Evolutionary conservation across 1,140 invertebrate genomes (phyloP).

Genomic region (Macrostomum lignano): DNA sequence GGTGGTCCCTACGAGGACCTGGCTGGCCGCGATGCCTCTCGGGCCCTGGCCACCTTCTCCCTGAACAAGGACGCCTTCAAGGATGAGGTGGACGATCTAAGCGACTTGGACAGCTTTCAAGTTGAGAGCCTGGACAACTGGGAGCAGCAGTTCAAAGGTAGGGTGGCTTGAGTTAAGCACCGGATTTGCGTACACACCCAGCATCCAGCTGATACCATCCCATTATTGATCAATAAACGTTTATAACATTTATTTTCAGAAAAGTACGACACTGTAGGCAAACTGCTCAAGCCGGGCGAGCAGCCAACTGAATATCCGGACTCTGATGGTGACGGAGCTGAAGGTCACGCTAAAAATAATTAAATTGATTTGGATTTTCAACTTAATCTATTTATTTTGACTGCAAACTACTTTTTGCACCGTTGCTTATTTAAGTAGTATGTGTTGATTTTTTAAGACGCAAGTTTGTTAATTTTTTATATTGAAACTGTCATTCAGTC

Average conservation of each 20-base stretch:
- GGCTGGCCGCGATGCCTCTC: slow-evolving; percentile 71
- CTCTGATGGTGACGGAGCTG: no score
- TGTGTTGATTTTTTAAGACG: no score
- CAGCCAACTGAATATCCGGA: no score
- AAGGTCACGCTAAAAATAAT: no score
- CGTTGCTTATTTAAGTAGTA: no score
- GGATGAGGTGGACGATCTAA: slow-evolving; percentile 72
- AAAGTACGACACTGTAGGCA: slow-evolving; percentile 56
- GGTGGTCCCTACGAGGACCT: slow-evolving; percentile 72
- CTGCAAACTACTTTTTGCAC: no score
- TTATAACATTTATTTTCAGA: slow-evolving; percentile 3
- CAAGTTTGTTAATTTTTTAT: no score
- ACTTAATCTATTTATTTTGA: no score
- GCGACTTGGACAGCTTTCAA: slow-evolving; percentile 50
- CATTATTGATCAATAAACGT: not conserved
- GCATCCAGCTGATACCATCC: not conserved
- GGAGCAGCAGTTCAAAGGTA: slow-evolving; percentile 83
- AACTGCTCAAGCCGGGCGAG: slow-evolving; percentile 61
- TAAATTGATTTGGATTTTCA: no score
- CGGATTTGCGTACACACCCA: not conserved
- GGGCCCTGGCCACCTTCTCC: slow-evolving; percentile 61
- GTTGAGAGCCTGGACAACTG: slow-evolving; percentile 50
- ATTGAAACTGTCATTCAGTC: no score
- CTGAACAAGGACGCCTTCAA: slow-evolving; percentile 37
- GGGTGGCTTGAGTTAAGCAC: slow-evolving; percentile 5